A percentile compares a stretch with the other conserved stretches of the same genome.
Evolutionary conservation across 1,140 invertebrate species (phyloP).

Genomic region (Ectropis grisescens): DNA sequence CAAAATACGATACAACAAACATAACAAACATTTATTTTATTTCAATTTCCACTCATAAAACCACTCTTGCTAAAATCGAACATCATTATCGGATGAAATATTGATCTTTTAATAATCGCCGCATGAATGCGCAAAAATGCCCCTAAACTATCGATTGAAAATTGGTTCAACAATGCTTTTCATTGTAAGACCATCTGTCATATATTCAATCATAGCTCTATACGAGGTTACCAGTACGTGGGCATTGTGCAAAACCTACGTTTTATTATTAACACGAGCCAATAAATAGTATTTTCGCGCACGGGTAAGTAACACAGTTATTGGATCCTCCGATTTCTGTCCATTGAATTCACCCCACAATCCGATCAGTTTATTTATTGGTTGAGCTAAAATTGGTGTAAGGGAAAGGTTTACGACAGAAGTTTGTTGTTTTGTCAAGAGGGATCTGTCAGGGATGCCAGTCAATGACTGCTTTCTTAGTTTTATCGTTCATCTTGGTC

Average conservation of each 20-base stretch:
- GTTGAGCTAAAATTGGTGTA: conserved; percentile 43
- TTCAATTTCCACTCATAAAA: no score
- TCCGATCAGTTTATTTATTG: conserved; percentile 58
- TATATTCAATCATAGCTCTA: conserved; percentile 36
- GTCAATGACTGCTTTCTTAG: conserved; percentile 41
- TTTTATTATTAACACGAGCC: conserved; percentile 25
- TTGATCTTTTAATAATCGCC: conserved; percentile 19
- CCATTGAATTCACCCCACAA: conserved; percentile 28
- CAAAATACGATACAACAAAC: no score
- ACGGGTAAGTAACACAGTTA: conserved; percentile 41
- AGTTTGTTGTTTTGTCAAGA: conserved; percentile 34
- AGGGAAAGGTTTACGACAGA: conserved; percentile 44
- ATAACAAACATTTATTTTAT: no score
- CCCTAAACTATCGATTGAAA: conserved; percentile 32
- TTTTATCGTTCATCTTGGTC: neutral
- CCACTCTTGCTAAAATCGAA: no score
- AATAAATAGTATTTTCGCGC: conserved; percentile 34
- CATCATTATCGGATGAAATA: conserved; percentile 34
- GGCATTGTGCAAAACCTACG: conserved; percentile 25
- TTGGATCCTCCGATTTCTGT: conserved; percentile 32
- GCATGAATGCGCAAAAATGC: conserved; percentile 50
- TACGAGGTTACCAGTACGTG: conserved; percentile 31
- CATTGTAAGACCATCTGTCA: conserved; percentile 55
- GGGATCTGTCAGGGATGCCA: conserved; percentile 34
- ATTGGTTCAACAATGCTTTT: conserved; percentile 44